These are phyloP conservation scores for Cephonodes hylas DNA, from an alignment of 2,888 invertebrate species.

Conservation along the genomic window DNA sequence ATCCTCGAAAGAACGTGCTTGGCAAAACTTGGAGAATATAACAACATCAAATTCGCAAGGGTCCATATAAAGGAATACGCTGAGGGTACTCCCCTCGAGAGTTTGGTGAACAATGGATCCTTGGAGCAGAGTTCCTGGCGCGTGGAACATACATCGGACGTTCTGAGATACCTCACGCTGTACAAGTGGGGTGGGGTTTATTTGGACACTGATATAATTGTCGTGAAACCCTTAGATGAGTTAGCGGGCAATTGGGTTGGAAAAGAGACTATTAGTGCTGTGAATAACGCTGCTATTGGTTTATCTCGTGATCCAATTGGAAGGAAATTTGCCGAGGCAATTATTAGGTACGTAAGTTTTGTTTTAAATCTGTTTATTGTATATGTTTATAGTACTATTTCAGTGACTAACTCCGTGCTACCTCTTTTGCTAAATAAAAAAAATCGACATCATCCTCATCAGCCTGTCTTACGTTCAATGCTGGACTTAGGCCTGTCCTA, in stretches of 20 bases:
- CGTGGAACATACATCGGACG: slow-evolving; percentile 27
- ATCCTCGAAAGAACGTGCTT: slow-evolving; percentile 20
- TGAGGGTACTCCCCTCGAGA: slow-evolving; percentile 22
- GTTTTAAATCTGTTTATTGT: too few species aligned
- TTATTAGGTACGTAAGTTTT: too few species aligned
- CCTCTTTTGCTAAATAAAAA: too few species aligned
- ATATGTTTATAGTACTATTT: too few species aligned
- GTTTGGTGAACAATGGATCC: slow-evolving; percentile 15
- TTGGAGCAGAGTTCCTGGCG: slow-evolving; percentile 19
- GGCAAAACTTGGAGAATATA: slow-evolving; percentile 15
- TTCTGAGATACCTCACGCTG: slow-evolving; percentile 27
- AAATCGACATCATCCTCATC: too few species aligned
- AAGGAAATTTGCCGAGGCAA: slow-evolving; percentile 10
- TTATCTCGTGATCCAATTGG: slow-evolving; percentile 25
- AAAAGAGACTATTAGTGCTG: slow-evolving; percentile 8
- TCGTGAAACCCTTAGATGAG: slow-evolving; percentile 27
- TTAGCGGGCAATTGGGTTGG: slow-evolving; percentile 27
- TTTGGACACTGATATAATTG: slow-evolving; percentile 29
- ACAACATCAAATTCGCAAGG: slow-evolving; percentile 23
- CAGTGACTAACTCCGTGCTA: too few species aligned
- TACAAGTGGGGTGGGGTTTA: slow-evolving; percentile 33
- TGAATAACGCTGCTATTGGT: slow-evolving; percentile 22
- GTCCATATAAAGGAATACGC: slow-evolving; percentile 24
- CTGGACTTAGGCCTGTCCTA: too few species aligned
- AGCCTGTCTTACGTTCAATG: too few species aligned